These are phyloP conservation scores for Hirtodrosophila histrioides DNA, from an alignment of 2,888 invertebrate genomes.

Conservation along the genomic window DNA sequence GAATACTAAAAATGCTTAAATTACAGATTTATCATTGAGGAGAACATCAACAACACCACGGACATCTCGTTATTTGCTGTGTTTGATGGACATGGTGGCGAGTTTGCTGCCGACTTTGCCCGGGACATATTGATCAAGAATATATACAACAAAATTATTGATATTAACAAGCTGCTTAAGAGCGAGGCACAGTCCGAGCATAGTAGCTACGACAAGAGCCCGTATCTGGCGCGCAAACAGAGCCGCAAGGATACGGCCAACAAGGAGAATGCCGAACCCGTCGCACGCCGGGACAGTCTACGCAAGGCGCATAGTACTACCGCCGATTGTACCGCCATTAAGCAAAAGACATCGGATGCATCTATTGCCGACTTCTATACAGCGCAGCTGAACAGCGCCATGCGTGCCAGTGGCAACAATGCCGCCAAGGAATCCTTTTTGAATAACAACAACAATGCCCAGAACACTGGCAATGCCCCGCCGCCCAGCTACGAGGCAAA, in stretches of 20 bases:
- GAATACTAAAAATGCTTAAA: neutral
- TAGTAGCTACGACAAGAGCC: constrained; percentile 80
- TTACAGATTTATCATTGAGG: constrained; percentile 90
- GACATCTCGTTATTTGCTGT: constrained; percentile 95
- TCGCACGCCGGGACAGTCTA: constrained; percentile 82
- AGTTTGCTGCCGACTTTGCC: constrained; percentile 96
- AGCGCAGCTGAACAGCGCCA: constrained; percentile 82
- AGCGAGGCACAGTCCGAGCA: constrained; percentile 84
- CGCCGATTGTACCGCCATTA: constrained; percentile 85
- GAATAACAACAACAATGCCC: constrained; percentile 73
- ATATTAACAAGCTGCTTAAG: constrained; percentile 88
- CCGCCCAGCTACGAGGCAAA: constrained; percentile 84
- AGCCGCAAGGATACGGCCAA: constrained; percentile 76
- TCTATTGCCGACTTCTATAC: constrained; percentile 82
- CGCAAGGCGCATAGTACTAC: constrained; percentile 84
- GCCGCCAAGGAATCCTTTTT: constrained; percentile 80
- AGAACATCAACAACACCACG: constrained; percentile 91
- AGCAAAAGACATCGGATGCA: constrained; percentile 77
- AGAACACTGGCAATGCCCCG: constrained; percentile 54
- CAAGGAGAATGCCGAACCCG: constrained; percentile 81
- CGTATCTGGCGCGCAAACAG: constrained; percentile 78
- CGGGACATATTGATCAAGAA: constrained; percentile 94
- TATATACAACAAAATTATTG: constrained; percentile 90
- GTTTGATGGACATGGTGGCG: constrained; percentile 98
- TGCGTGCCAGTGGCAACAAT: constrained; percentile 72